A percentile compares a stretch with the other conserved stretches of the same genome.
Evolutionary conservation across 2,888 invertebrate species (phyloP).

Genomic region (Anoncus sp.): DNA sequence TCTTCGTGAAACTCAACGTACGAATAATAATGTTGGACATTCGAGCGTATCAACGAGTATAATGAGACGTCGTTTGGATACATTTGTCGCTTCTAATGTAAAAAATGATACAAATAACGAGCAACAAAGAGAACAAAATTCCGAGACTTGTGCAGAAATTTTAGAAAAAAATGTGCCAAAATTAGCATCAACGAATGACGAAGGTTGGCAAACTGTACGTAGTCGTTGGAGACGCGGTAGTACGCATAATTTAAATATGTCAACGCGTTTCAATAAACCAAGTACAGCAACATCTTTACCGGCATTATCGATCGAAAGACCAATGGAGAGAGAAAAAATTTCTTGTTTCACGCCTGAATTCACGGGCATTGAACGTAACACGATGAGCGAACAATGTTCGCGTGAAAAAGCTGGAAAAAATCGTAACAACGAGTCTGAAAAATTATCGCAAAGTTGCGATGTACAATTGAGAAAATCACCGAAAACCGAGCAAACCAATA

Average conservation of each 20-base stretch:
- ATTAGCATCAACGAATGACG: slow-evolving; percentile 83
- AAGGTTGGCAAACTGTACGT: slow-evolving; percentile 96
- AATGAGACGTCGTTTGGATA: slow-evolving; percentile 72
- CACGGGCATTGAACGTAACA: too few relatives aligned
- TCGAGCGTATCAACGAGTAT: slow-evolving; percentile 75
- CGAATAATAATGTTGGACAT: slow-evolving; percentile 62
- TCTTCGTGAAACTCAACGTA: too few relatives aligned
- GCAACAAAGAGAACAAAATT: slow-evolving; percentile 62
- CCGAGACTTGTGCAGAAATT: slow-evolving; percentile 4
- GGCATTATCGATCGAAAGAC: slow-evolving; percentile 85
- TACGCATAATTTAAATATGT: slow-evolving; percentile 85
- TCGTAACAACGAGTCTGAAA: slow-evolving; percentile 72
- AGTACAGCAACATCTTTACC: slow-evolving; percentile 93
- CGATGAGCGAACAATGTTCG: slow-evolving; percentile 69
- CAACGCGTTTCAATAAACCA: slow-evolving; percentile 91
- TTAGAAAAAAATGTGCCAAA: slow-evolving; percentile 48
- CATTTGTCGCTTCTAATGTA: slow-evolving; percentile 17
- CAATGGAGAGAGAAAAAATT: slow-evolving; percentile 76
- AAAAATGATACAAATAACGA: not conserved
- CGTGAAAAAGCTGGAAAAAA: slow-evolving; percentile 74
- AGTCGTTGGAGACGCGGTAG: slow-evolving; percentile 88
- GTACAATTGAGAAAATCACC: slow-evolving; percentile 52
- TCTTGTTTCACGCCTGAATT: slow-evolving; percentile 74
- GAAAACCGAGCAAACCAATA: slow-evolving; percentile 65
- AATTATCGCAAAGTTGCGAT: too few relatives aligned